These are phyloP conservation scores for Drosophila percnosoma DNA, from an alignment of 2,888 invertebrate genomes.

Conservation along the genomic window DNA sequence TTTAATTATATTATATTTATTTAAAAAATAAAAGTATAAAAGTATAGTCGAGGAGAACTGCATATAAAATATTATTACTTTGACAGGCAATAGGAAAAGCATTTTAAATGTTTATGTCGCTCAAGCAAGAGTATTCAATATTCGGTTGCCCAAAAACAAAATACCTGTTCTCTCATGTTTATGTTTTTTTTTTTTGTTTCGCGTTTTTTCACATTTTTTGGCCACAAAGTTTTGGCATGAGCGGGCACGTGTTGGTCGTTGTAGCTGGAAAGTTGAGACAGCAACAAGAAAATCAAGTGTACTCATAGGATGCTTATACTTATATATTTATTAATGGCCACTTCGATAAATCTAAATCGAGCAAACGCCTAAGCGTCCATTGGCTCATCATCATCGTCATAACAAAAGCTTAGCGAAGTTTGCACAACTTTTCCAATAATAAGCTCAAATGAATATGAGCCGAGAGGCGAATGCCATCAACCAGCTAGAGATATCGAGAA, in stretches of 20 bases:
- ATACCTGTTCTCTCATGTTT: not conserved
- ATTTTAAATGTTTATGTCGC: not conserved
- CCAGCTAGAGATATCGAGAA: slow-evolving; percentile 49
- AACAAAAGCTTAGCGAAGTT: slow-evolving; percentile 76
- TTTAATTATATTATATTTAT: not conserved
- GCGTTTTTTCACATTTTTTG: slow-evolving; percentile 4
- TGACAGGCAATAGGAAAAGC: not conserved
- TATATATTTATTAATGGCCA: slow-evolving; percentile 74
- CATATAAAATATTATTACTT: not conserved
- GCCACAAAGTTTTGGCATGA: slow-evolving; percentile 35
- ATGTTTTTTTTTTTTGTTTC: not conserved
- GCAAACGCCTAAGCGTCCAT: slow-evolving; percentile 42
- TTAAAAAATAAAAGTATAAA: not conserved
- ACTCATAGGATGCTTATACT: slow-evolving; percentile 46
- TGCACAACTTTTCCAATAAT: slow-evolving; percentile 78
- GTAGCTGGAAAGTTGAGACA: slow-evolving; percentile 61
- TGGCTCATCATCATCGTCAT: slow-evolving; percentile 64
- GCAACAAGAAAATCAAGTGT: slow-evolving; percentile 31
- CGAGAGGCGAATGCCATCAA: slow-evolving; percentile 27
- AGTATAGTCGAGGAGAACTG: not conserved
- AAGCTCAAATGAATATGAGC: slow-evolving; percentile 75
- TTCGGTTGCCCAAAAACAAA: not conserved
- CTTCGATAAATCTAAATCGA: slow-evolving; percentile 66
- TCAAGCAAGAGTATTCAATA: slow-evolving; percentile 2
- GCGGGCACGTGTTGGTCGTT: slow-evolving; percentile 59